Base-by-base conservation (phyloP, 2,113 vertebrate species). In the Carassius auratus region DNA sequence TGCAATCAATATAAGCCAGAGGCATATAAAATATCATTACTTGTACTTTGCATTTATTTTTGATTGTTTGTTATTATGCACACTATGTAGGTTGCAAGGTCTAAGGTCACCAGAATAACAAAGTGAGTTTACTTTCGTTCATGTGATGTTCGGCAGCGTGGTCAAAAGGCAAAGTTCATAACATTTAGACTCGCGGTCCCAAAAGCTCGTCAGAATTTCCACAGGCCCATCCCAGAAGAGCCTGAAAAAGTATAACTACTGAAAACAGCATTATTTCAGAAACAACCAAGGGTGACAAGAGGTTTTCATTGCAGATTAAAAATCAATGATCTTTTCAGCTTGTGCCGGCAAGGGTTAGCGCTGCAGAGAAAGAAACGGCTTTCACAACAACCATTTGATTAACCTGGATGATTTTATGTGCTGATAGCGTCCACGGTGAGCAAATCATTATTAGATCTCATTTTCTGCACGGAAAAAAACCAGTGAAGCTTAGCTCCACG, bases 361-460 rank as follows among this genome's bases (percentile, higher is more conserved):
- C 83, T 83, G 73, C 81, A 85, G 84, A 85, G 81, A 89, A 88
- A 89, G 84, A 86, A 87, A 88, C 85, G 75, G 89, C 89, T 87
- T 90, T 88, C 89, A 88, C 85, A 90, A 90, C 89, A 90, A 88
- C 85, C 89, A 90, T 90, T 90, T 90, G 85, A 90, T 90, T 90
- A 90, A 88, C 89, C 89, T 90, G 89, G 87, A 88, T 88, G 89
- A 90, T 90, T 90, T 90, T 86, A 83, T 90, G 89, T 88, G 89
- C 87, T 87, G 87, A 90, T 90, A 90, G 85, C 85, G 81, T 87
- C 85, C 89, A 87, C 61, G 38, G 87, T 87, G 87, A 86, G 87
- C 86, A 88, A 86, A 89, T 88, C 89, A 90, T 86, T 87, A 90
- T 90, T 87, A 87, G 82, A 89, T 89, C 89, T 90, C 87, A 88